Percentiles rank a stretch among this genome's conserved stretches.
Conservation (phyloP, 2,113 vertebrate genomes). For the Seriola aureovittata region DNA sequence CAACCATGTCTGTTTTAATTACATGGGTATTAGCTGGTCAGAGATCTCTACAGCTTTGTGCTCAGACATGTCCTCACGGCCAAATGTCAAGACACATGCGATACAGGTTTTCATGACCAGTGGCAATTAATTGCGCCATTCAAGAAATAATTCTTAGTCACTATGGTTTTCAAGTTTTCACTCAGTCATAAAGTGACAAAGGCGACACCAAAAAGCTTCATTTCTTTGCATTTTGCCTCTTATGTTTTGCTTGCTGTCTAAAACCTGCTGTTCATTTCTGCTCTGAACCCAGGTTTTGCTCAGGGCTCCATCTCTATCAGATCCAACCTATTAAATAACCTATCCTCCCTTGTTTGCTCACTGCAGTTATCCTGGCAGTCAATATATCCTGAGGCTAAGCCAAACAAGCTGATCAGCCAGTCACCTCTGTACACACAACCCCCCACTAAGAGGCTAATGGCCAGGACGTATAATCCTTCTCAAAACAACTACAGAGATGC, state of each 20-base stretch:
- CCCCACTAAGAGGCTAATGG: slow-evolving; percentile 85
- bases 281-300: background rate
- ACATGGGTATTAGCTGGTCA: slow-evolving; percentile 68
- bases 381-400: slow-evolving; percentile 79
- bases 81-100: slow-evolving; percentile 47
- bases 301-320: slow-evolving; percentile 39
- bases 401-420: slow-evolving; percentile 86
- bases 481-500: slow-evolving; percentile 86
- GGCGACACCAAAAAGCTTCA: accelerated
- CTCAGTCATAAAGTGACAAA: background rate
- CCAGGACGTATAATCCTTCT: slow-evolving; percentile 83
- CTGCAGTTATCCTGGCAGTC: slow-evolving; percentile 69
- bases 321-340: slow-evolving; percentile 68
- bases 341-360: slow-evolving; percentile 72
- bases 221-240: background rate
- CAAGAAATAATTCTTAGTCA: background rate
- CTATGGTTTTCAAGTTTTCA: background rate
- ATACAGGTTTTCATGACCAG: background rate
- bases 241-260: background rate
- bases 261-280: background rate
- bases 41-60: slow-evolving; percentile 48
- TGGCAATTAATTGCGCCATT: background rate
- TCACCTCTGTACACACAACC: slow-evolving; percentile 79
- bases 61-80: slow-evolving; percentile 38
- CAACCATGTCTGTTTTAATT: slow-evolving; percentile 76